Percentiles rank a stretch among this genome's conserved stretches.
These are phyloP conservation scores for Delia radicum DNA, from an alignment of 1,140 invertebrate genomes.

Conservation along the genomic window DNA sequence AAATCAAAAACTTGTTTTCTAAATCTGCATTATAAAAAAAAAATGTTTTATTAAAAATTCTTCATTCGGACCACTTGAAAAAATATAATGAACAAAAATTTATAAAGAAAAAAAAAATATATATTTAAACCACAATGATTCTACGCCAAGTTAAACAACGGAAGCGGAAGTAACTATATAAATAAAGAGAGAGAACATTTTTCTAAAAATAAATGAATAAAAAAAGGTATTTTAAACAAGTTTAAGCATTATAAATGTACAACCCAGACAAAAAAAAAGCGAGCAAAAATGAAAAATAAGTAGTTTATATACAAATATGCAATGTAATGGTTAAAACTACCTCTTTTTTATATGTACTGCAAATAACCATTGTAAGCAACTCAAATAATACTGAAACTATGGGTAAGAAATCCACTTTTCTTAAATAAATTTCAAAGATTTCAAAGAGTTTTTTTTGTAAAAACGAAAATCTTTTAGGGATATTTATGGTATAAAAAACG, in stretches of 20 bases:
- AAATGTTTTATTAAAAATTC: neutral
- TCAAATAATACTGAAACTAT: too few relatives aligned
- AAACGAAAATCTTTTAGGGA: too few relatives aligned
- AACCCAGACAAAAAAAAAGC: neutral
- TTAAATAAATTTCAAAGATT: too few relatives aligned
- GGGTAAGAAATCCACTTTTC: too few relatives aligned
- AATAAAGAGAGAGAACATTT: too few relatives aligned
- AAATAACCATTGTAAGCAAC: too few relatives aligned
- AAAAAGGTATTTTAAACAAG: neutral
- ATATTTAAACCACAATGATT: neutral
- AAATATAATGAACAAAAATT: neutral
- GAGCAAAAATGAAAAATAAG: neutral
- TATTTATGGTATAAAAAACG: too few relatives aligned
- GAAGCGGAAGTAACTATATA: slow-evolving; percentile 10
- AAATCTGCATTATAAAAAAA: too few relatives aligned
- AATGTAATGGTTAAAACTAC: too few relatives aligned
- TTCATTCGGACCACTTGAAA: neutral
- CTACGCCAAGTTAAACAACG: slow-evolving; percentile 15
- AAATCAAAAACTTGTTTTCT: too few relatives aligned
- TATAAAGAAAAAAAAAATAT: neutral
- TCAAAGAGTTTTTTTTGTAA: too few relatives aligned
- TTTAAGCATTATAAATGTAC: neutral
- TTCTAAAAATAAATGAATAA: neutral
- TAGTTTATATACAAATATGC: slow-evolving; percentile 1
- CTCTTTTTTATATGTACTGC: too few relatives aligned